phyloP scores from a whole-genome alignment of 2,888 invertebrate species.

The Sminthurides aquaticus region DNA sequence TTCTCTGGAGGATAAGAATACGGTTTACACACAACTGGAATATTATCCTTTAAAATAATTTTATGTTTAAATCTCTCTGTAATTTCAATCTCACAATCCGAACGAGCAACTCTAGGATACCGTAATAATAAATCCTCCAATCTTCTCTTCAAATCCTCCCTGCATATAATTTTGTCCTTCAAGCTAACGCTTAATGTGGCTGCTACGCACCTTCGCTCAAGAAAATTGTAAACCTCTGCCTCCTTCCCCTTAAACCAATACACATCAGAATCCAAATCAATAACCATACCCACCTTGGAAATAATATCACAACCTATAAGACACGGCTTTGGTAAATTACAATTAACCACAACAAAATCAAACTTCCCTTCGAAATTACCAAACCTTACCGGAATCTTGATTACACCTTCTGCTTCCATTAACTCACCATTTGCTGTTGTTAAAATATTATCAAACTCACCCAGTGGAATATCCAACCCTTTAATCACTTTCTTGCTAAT shows the following conservation, averaged over 20 bases:
- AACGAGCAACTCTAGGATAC: slow-evolving; percentile 1
- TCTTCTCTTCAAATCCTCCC: not conserved
- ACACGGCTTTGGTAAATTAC: not conserved
- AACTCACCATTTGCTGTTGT: not conserved
- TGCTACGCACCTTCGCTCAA: not conserved
- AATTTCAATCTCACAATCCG: not conserved
- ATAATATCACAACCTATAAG: not conserved
- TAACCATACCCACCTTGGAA: not conserved
- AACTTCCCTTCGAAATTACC: not conserved
- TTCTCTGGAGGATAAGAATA: slow-evolving; percentile 2
- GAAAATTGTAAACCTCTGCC: not conserved
- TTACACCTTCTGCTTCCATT: not conserved
- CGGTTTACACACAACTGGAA: not conserved
- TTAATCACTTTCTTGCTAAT: not conserved
- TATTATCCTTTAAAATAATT: not conserved
- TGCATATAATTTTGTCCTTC: not conserved
- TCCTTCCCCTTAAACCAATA: not conserved
- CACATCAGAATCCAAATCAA: not conserved
- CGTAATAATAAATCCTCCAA: not conserved
- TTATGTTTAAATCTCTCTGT: not conserved
- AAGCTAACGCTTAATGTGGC: not conserved
- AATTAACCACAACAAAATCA: not conserved
- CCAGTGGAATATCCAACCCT: not conserved
- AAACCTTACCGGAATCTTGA: not conserved
- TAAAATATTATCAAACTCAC: not conserved